phyloP scores from a whole-genome alignment of 2,113 vertebrate genomes.

The Saguinus midas region DNA sequence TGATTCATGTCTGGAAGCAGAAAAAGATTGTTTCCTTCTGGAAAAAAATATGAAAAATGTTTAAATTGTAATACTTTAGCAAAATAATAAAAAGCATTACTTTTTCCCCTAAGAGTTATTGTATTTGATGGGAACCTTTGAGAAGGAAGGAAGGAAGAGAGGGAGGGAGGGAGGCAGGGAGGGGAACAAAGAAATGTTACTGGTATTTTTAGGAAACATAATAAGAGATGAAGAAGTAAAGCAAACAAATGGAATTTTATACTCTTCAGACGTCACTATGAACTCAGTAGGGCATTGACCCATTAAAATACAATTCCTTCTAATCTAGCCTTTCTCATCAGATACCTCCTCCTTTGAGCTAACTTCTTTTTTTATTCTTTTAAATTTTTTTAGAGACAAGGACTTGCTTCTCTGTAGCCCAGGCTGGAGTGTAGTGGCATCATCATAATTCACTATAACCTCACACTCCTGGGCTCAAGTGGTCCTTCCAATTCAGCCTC shows the following conservation, averaged over 20 bases:
- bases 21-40: conserved; percentile 51
- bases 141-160: not conserved
- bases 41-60: not conserved
- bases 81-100: not conserved
- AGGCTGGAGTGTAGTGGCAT: too few species aligned
- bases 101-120: not conserved
- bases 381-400: not conserved
- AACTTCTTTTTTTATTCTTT: too few species aligned
- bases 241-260: not conserved
- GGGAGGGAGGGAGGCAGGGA: too few species aligned
- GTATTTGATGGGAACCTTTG: not conserved
- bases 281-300: not conserved
- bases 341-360: not conserved
- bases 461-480: too few species aligned
- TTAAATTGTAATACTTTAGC: not conserved
- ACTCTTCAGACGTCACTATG: not conserved
- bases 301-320: not conserved
- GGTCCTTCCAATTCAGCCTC: too few species aligned
- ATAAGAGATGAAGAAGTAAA: not conserved
- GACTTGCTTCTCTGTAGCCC: too few species aligned
- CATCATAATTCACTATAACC: too few species aligned
- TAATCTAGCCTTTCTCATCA: not conserved
- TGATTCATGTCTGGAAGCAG: conserved; percentile 11
- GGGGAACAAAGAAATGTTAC: not conserved
- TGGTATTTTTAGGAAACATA: not conserved